A percentile compares a stretch with the other conserved stretches of the same genome.
Evolutionary conservation across 2,888 invertebrate genomes (phyloP).

Genomic region (Aphodius granarius): DNA sequence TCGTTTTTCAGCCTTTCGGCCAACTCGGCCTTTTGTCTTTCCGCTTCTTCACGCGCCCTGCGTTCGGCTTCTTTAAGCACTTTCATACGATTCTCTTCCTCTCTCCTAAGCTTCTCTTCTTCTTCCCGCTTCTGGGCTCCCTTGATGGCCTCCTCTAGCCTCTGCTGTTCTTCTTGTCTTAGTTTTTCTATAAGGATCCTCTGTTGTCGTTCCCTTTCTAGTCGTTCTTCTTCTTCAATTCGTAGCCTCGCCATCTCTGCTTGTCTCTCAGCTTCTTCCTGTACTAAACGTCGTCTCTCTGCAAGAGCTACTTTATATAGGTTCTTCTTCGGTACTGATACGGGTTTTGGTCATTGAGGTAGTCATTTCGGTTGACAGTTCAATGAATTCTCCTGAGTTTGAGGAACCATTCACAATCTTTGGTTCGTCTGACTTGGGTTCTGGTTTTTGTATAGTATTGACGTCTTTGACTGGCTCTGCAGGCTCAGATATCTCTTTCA

Average conservation of each 20-base stretch:
- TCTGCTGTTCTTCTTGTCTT: constrained; percentile 80
- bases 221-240: constrained; percentile 71
- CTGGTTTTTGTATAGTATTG: too few species aligned
- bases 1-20: constrained; percentile 81
- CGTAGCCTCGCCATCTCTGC: constrained; percentile 81
- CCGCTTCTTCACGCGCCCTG: constrained; percentile 83
- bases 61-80: constrained; percentile 74
- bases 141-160: constrained; percentile 71
- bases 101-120: constrained; percentile 72
- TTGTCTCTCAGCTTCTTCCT: constrained; percentile 90
- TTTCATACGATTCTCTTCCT: constrained; percentile 66
- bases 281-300: constrained; percentile 81
- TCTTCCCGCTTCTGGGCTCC: constrained; percentile 77
- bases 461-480: constrained; percentile 1
- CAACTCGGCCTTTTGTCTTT: constrained; percentile 79
- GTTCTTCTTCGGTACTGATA: constrained; percentile 89
- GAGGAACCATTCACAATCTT: constrained; percentile 17
- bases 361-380: constrained; percentile 48
- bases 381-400: constrained; percentile 27
- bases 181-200: constrained; percentile 78
- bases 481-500: constrained; percentile 12
- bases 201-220: constrained; percentile 76
- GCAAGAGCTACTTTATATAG: constrained; percentile 93
- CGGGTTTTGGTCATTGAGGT: constrained; percentile 70
- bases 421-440: constrained; percentile 26